A percentile compares a stretch with the other conserved stretches of the same genome.
Evolutionary conservation across 2,888 invertebrate genomes (phyloP).

Genomic region (Mesochorus sp.): DNA sequence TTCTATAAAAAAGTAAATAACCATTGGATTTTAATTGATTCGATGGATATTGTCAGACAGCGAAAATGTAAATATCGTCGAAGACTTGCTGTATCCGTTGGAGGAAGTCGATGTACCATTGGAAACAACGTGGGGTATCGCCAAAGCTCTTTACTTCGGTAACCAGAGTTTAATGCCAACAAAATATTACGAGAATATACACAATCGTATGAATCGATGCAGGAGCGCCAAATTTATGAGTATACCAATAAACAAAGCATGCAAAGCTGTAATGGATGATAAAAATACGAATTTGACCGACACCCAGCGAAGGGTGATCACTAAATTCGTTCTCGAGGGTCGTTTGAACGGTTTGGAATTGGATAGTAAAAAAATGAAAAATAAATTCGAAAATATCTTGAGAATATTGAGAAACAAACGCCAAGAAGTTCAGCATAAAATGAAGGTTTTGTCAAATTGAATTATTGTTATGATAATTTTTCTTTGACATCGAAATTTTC

Average conservation of each 20-base stretch:
- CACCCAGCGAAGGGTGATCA: slow-evolving; percentile 88
- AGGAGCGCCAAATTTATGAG: slow-evolving; percentile 89
- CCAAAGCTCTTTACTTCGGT: slow-evolving; percentile 92
- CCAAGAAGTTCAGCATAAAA: slow-evolving; percentile 86
- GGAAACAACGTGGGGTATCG: slow-evolving; percentile 93
- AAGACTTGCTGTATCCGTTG: slow-evolving; percentile 88
- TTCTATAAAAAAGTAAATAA: no score
- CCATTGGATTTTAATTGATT: neutral
- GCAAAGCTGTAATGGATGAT: slow-evolving; percentile 84
- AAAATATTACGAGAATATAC: slow-evolving; percentile 90
- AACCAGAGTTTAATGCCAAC: slow-evolving; percentile 91
- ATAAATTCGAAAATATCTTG: neutral
- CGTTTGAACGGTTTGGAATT: slow-evolving; percentile 91
- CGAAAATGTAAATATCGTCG: slow-evolving; percentile 84
- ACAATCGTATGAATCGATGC: slow-evolving; percentile 90
- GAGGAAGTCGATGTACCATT: slow-evolving; percentile 89
- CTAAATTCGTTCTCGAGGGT: slow-evolving; percentile 92
- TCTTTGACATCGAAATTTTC: neutral
- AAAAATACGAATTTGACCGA: slow-evolving; percentile 81
- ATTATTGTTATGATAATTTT: neutral
- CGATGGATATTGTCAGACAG: slow-evolving; percentile 65
- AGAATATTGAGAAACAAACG: slow-evolving; percentile 82
- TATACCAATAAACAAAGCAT: slow-evolving; percentile 87
- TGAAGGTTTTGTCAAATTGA: slow-evolving; percentile 80
- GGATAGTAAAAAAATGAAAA: neutral